These are phyloP conservation scores for Molanna angustata DNA, from an alignment of 2,888 invertebrate genomes.

Conservation along the genomic window DNA sequence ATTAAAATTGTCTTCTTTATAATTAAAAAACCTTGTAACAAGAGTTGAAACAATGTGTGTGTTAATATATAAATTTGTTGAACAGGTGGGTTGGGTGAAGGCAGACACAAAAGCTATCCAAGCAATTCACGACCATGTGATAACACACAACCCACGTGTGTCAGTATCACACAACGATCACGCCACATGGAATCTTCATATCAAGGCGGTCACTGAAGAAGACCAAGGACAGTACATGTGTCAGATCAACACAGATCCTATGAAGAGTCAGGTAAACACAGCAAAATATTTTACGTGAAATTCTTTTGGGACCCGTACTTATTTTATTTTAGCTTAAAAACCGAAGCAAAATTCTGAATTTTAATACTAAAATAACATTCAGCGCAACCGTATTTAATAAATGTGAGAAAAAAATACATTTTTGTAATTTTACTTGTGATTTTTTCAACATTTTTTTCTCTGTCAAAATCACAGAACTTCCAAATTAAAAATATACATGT, in stretches of 20 bases:
- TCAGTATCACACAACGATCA: conserved; percentile 83
- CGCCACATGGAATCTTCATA: conserved; percentile 86
- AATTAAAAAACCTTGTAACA: too few species aligned
- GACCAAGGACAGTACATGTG: conserved; percentile 92
- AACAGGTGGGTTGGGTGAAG: conserved; percentile 90
- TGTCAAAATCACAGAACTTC: too few species aligned
- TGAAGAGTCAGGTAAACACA: conserved; percentile 83
- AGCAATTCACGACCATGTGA: conserved; percentile 88
- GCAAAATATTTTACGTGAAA: neutral
- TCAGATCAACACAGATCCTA: conserved; percentile 92
- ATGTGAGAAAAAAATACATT: too few species aligned
- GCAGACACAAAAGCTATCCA: conserved; percentile 91
- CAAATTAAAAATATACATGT: too few species aligned
- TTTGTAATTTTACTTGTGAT: too few species aligned
- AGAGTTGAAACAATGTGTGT: too few species aligned
- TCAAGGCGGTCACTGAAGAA: conserved; percentile 81
- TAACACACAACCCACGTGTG: conserved; percentile 86
- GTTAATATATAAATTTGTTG: too few species aligned
- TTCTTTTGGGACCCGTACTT: neutral
- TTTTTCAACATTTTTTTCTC: too few species aligned
- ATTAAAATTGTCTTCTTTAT: too few species aligned
- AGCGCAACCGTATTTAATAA: too few species aligned
- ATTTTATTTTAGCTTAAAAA: neutral
- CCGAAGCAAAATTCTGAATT: too few species aligned
- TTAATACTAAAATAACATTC: too few species aligned